A percentile compares a stretch with the other conserved stretches of the same genome.
Conservation (phyloP, 2,888 invertebrate genomes). For the Drosophila falleni region DNA sequence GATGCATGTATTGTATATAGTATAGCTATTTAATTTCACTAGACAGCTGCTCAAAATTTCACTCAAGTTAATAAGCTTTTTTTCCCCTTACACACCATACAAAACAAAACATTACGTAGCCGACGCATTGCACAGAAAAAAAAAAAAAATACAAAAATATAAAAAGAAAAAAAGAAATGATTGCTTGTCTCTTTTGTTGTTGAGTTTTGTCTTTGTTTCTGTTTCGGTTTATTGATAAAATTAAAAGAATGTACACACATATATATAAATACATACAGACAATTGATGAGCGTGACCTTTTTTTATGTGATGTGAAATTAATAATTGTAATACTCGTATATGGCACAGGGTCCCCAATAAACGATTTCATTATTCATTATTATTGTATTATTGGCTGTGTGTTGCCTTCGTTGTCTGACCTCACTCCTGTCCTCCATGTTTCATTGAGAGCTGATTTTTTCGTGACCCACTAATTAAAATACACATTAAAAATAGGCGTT, state of each 20-base stretch:
- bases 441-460: constrained; percentile 38
- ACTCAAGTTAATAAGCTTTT: constrained; percentile 9
- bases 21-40: background rate
- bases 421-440: constrained; percentile 32
- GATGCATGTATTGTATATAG: constrained; percentile 8
- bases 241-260: constrained; percentile 19
- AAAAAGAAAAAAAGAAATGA: background rate
- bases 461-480: constrained; percentile 67
- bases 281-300: constrained; percentile 69
- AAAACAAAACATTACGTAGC: constrained; percentile 26
- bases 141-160: constrained; percentile 7
- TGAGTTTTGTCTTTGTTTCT: constrained; percentile 26
- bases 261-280: background rate
- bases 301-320: constrained; percentile 70
- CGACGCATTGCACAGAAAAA: constrained; percentile 22
- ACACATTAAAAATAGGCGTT: constrained; percentile 11
- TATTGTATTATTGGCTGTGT: constrained; percentile 6
- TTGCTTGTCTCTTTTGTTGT: constrained; percentile 25
- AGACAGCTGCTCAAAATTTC: constrained; percentile 5
- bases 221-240: constrained; percentile 59
- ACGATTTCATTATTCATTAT: constrained; percentile 50
- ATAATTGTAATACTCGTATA: constrained; percentile 63
- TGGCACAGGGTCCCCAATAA: constrained; percentile 66
- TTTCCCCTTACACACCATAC: background rate
- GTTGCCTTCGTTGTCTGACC: constrained; percentile 56